A percentile compares a stretch with the other conserved stretches of the same genome.
These are phyloP conservation scores for Holothuria glaberrima DNA, from an alignment of 35 echinoderm and acorn worm species.

Conservation along the genomic window DNA sequence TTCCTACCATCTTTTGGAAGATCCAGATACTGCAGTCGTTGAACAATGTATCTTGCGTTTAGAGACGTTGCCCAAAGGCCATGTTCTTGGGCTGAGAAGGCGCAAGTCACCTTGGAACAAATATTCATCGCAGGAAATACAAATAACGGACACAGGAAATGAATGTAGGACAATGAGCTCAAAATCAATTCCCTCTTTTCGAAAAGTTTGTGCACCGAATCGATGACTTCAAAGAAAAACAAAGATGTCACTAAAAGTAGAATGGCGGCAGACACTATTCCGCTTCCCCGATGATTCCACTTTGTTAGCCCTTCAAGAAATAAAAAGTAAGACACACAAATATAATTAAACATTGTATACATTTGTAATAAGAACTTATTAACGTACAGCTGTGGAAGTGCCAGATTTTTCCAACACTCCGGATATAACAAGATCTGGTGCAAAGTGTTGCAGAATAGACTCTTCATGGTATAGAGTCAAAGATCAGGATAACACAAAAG, in stretches of 20 bases:
- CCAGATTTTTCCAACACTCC: too few relatives aligned
- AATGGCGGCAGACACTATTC: neutral
- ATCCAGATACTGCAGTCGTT: constrained; percentile 42
- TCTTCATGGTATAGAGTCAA: too few relatives aligned
- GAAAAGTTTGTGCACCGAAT: neutral
- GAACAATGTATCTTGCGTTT: constrained; percentile 38
- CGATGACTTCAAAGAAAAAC: neutral
- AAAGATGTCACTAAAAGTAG: neutral
- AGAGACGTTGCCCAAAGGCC: constrained; percentile 17
- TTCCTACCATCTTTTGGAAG: constrained; percentile 7
- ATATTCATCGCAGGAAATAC: constrained; percentile 10
- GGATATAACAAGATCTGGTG: too few relatives aligned
- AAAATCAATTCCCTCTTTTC: neutral
- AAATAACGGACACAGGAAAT: neutral
- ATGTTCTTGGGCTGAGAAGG: neutral
- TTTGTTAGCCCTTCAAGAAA: neutral
- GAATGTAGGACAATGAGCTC: too few relatives aligned
- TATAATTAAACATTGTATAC: too few relatives aligned
- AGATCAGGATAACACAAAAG: too few relatives aligned
- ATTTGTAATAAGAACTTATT: too few relatives aligned
- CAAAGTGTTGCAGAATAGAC: too few relatives aligned
- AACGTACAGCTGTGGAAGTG: too few relatives aligned
- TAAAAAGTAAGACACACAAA: too few relatives aligned
- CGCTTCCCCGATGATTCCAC: constrained; percentile 26
- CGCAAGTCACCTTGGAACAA: constrained; percentile 8